phyloP scores from a whole-genome alignment of 2,888 invertebrate genomes.

The Noctua pronuba region DNA sequence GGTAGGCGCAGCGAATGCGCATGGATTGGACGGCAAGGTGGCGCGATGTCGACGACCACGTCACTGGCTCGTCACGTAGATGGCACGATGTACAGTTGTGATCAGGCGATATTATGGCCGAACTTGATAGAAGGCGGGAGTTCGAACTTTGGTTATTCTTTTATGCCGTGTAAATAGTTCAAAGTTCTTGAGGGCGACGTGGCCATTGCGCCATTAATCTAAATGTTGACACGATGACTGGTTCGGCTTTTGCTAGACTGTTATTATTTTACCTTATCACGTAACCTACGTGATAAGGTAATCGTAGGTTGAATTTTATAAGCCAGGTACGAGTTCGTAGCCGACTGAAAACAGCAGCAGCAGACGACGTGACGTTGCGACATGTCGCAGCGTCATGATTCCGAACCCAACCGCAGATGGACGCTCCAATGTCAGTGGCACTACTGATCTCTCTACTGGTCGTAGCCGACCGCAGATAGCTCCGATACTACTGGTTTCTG shows the following conservation, averaged over 20 bases:
- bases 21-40: slow-evolving; percentile 84
- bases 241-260: slow-evolving; percentile 6
- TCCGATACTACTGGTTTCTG: no score
- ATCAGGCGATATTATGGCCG: slow-evolving; percentile 66
- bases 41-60: slow-evolving; percentile 87
- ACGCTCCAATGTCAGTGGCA: no score
- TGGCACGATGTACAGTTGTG: slow-evolving; percentile 71
- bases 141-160: slow-evolving; percentile 57
- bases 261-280: not conserved
- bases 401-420: no score
- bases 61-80: slow-evolving; percentile 75
- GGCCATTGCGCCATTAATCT: slow-evolving; percentile 25
- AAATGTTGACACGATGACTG: slow-evolving; percentile 19
- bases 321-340: no score
- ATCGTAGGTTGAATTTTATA: not conserved
- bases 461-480: no score
- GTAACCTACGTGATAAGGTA: no score
- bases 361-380: no score
- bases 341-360: no score
- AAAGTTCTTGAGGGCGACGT: slow-evolving; percentile 26
- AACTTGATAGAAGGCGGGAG: slow-evolving; percentile 55
- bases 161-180: slow-evolving; percentile 2
- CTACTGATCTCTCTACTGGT: no score
- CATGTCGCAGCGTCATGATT: no score
- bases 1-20: slow-evolving; percentile 69